Conservation (phyloP, 2,888 invertebrate species). For the Ormyrus nitidulus region DNA sequence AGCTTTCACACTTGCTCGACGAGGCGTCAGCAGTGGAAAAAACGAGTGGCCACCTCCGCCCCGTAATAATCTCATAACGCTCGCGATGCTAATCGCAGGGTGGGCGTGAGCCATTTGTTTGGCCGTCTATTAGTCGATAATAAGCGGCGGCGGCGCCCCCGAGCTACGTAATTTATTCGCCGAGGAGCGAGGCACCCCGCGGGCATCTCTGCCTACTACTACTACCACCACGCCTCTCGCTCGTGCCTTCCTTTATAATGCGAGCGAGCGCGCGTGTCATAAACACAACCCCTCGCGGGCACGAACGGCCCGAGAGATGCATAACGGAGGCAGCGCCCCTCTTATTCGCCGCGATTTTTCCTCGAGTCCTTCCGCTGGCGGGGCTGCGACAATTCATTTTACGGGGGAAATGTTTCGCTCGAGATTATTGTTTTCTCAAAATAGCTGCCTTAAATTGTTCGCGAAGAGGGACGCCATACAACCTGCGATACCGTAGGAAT, state of each 20-base stretch:
- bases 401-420: too few relatives aligned
- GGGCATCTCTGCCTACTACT: conserved; percentile 60
- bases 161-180: conserved; percentile 72
- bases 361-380: background rate
- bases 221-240: conserved; percentile 72
- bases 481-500: too few relatives aligned
- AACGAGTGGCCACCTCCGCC: background rate
- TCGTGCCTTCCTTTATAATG: conserved; percentile 9
- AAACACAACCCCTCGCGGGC: conserved; percentile 43
- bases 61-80: conserved; percentile 39
- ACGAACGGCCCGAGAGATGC: background rate
- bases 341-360: conserved; percentile 5
- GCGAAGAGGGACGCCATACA: too few relatives aligned
- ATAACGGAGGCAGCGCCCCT: conserved; percentile 21
- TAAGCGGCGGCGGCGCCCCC: conserved; percentile 71
- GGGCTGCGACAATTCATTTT: background rate
- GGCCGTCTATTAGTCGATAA: conserved; percentile 53
- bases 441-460: too few relatives aligned
- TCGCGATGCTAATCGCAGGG: conserved; percentile 19
- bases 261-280: conserved; percentile 45
- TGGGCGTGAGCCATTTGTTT: conserved; percentile 42
- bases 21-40: too few relatives aligned
- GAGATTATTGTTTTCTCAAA: too few relatives aligned
- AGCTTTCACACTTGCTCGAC: too few relatives aligned
- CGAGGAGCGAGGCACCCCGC: conserved; percentile 64